Percentiles rank a stretch among this genome's conserved stretches.
These are phyloP conservation scores for Araneus ventricosus DNA, from an alignment of 1,140 invertebrate genomes.

Conservation along the genomic window DNA sequence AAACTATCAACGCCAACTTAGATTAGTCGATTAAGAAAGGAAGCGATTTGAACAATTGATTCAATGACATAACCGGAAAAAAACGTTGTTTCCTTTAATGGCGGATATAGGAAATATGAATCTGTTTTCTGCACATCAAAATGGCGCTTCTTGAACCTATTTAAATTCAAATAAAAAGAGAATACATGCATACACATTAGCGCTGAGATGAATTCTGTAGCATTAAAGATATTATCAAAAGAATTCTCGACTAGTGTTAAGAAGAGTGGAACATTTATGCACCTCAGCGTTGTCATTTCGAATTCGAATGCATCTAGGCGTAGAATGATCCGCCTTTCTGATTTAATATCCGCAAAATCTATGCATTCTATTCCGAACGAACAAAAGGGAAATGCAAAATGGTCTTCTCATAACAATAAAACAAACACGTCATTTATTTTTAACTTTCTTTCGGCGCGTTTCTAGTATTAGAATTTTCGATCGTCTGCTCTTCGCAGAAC, in stretches of 20 bases:
- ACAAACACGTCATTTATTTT: conserved; percentile 16
- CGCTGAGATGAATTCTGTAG: not conserved
- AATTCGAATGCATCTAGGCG: not conserved
- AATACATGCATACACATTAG: not conserved
- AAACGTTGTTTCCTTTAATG: conserved; percentile 13
- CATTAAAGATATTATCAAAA: not conserved
- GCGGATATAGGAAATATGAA: not conserved
- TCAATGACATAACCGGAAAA: not conserved
- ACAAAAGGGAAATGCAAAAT: conserved; percentile 33
- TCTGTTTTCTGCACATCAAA: not conserved
- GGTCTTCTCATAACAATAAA: not conserved
- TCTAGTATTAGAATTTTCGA: conserved; percentile 21
- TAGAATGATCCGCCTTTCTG: conserved; percentile 3
- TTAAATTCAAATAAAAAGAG: not conserved
- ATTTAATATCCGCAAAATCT: not conserved
- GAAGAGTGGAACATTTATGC: conserved; percentile 16
- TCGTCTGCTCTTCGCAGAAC: not conserved
- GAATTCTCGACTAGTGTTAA: not conserved
- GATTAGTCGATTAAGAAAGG: not conserved
- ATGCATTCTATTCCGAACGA: not conserved
- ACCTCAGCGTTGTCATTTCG: not conserved
- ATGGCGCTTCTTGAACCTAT: not conserved
- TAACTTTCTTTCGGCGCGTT: conserved; percentile 13
- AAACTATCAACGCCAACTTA: not conserved
- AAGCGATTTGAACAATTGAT: conserved; percentile 3